phyloP scores from a whole-genome alignment of 2,797 vertebrate species.

The Mastacembelus armatus region DNA sequence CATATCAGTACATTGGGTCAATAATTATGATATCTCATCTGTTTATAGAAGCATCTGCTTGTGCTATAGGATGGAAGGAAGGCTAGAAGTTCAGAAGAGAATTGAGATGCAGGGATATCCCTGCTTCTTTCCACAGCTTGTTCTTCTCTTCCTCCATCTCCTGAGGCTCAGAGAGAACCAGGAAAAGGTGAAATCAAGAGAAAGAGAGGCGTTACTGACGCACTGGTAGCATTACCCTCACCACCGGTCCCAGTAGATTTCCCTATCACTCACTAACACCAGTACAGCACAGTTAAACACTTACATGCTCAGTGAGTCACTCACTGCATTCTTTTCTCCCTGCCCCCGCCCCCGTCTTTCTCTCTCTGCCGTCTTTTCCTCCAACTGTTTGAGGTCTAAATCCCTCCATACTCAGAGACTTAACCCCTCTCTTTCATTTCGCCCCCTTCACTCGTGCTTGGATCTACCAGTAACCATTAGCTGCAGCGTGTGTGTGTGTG shows the following conservation, averaged over 20 bases:
- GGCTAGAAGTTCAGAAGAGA: slow-evolving; percentile 35
- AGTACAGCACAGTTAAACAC: slow-evolving; percentile 71
- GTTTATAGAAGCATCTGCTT: slow-evolving; percentile 54
- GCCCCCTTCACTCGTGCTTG: slow-evolving; percentile 72
- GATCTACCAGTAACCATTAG: slow-evolving; percentile 77
- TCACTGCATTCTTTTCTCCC: slow-evolving; percentile 38
- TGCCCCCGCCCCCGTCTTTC: neutral
- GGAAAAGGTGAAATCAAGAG: slow-evolving; percentile 33
- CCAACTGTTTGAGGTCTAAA: slow-evolving; percentile 81
- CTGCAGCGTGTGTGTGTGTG: slow-evolving; percentile 45
- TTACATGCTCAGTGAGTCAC: slow-evolving; percentile 67
- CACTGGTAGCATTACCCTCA: slow-evolving; percentile 50
- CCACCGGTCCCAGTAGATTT: slow-evolving; percentile 52
- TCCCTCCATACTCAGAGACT: slow-evolving; percentile 85
- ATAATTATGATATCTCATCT: slow-evolving; percentile 64
- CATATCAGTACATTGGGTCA: slow-evolving; percentile 64
- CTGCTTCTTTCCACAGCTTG: slow-evolving; percentile 30
- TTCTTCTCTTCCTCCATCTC: slow-evolving; percentile 46
- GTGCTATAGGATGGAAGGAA: slow-evolving; percentile 27
- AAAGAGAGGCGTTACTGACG: slow-evolving; percentile 24
- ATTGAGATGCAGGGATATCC: slow-evolving; percentile 38
- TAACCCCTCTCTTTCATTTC: slow-evolving; percentile 85
- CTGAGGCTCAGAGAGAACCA: slow-evolving; percentile 7
- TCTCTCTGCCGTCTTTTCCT: slow-evolving; percentile 32
- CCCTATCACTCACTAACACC: slow-evolving; percentile 69